Evolutionary conservation across 2,113 vertebrate species (phyloP), one percentile per base, ranked within the genome.

Genomic region (Oncorhynchus gorbuscha): DNA sequence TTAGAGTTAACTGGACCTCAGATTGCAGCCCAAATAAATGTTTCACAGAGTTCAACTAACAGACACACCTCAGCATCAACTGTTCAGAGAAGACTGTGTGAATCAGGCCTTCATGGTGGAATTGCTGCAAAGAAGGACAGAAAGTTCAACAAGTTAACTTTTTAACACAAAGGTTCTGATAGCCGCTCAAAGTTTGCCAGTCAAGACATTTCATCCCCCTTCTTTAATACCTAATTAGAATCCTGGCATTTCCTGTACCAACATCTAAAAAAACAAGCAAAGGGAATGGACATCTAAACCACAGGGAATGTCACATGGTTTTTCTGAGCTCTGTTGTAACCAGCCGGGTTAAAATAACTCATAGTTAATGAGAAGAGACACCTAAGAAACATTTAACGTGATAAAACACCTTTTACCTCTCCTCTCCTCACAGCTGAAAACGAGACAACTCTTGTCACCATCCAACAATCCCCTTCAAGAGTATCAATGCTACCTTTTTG

Each of bases 71-170:
- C 35, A 35, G 7, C 35, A 35, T 35, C 35, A 35, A 35, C 35
- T 35, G 35, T 35, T 35, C 35, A 35, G 35, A 35, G 35, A 5
- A 35, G 35, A 35, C 6, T 35, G 35, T 1, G 35, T 35, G 35
- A 35, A 35, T 35, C 35, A 35, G 35, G 35, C 35, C 35, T 35
- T 35, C 35, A 35, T 35, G 35, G 35, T 35, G 6, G 35, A 35
- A 35, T 35, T 35, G 35, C 6, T 35, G 35, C 35, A 35, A 35
- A 35, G 35, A 8, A 32, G 35, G 35, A 35, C 7, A 35, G 35
- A 35, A 35, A 35, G n/a, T 35, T 35, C 35, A 1, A 88, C 91
- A 85, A 90, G 92, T 92, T 90, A 93, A 90, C 87, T 86, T 91
- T 92, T 18, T 5, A 51, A 55, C 84, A 76, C 79, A 20, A 78